Evolutionary conservation across 2,888 invertebrate genomes (phyloP).

Genomic region (Ernsta delagoae): DNA sequence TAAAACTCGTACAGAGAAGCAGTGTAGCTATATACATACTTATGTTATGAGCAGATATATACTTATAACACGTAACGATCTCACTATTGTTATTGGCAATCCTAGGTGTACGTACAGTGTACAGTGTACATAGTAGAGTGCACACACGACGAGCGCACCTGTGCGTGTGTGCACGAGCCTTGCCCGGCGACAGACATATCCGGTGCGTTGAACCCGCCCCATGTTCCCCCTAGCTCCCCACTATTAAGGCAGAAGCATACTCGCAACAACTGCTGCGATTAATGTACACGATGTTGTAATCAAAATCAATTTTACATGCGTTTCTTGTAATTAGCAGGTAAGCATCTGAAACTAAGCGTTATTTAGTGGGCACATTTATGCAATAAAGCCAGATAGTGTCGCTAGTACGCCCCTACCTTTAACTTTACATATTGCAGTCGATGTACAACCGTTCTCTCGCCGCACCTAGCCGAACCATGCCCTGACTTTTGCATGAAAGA

Average conservation of each 20-base stretch:
- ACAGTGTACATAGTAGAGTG: neutral
- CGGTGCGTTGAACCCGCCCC: constrained; percentile 80
- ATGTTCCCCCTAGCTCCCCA: constrained; percentile 47
- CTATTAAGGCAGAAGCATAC: constrained; percentile 37
- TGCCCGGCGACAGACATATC: constrained; percentile 77
- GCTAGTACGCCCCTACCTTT: constrained; percentile 11
- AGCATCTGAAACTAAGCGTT: neutral
- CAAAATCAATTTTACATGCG: constrained; percentile 7
- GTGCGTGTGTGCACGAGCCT: constrained; percentile 58
- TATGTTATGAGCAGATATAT: neutral
- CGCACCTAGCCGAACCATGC: constrained; percentile 11
- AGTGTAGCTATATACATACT: neutral
- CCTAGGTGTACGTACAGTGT: constrained; percentile 10
- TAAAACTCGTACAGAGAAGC: neutral
- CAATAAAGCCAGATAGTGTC: neutral
- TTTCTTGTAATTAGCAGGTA: neutral
- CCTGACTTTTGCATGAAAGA: constrained; percentile 22
- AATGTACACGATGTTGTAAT: constrained; percentile 10
- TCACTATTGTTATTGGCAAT: constrained; percentile 17
- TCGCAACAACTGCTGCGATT: constrained; percentile 25
- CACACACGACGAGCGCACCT: constrained; percentile 60
- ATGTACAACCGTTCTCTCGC: constrained; percentile 15
- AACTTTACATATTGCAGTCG: constrained; percentile 10
- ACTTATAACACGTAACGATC: neutral
- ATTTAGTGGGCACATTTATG: neutral